Percentiles rank a stretch among this genome's conserved stretches.
Evolutionary conservation across 2,888 invertebrate genomes (phyloP).

Genomic region (Tetheella fluctuosa): DNA sequence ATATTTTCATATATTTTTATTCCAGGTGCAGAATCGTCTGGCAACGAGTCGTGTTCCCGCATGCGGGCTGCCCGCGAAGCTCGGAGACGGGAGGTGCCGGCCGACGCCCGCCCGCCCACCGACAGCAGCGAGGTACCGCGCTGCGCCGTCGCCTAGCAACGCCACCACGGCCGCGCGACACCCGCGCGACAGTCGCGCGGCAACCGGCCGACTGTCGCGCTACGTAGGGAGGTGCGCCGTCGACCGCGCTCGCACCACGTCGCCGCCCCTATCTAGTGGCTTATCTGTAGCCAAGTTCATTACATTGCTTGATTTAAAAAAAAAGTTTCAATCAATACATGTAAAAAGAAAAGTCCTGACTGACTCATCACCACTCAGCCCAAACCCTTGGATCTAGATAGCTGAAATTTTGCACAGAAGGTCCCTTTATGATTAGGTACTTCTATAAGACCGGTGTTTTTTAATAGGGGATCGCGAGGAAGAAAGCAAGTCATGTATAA

Average conservation of each 20-base stretch:
- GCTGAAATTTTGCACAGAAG: too few species aligned
- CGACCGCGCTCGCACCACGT: constrained; percentile 32
- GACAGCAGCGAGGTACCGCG: constrained; percentile 82
- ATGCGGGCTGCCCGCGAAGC: constrained; percentile 77
- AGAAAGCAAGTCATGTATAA: too few species aligned
- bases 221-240: constrained; percentile 43
- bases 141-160: constrained; percentile 65
- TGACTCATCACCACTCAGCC: too few species aligned
- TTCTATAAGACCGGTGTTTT: too few species aligned
- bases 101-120: constrained; percentile 68
- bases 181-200: constrained; percentile 25
- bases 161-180: constrained; percentile 8
- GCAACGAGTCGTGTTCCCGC: constrained; percentile 76
- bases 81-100: constrained; percentile 73
- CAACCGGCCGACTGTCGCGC: constrained; percentile 20
- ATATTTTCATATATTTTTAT: too few species aligned
- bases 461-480: too few species aligned
- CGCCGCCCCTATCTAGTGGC: constrained; percentile 18
- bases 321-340: too few species aligned
- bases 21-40: constrained; percentile 70
- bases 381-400: too few species aligned
- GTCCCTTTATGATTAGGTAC: too few species aligned
- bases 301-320: neutral
- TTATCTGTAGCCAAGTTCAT: neutral
- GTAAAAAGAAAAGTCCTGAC: too few species aligned